phyloP scores from a whole-genome alignment of 2,113 vertebrate species.

The Macheiramphus alcinus region DNA sequence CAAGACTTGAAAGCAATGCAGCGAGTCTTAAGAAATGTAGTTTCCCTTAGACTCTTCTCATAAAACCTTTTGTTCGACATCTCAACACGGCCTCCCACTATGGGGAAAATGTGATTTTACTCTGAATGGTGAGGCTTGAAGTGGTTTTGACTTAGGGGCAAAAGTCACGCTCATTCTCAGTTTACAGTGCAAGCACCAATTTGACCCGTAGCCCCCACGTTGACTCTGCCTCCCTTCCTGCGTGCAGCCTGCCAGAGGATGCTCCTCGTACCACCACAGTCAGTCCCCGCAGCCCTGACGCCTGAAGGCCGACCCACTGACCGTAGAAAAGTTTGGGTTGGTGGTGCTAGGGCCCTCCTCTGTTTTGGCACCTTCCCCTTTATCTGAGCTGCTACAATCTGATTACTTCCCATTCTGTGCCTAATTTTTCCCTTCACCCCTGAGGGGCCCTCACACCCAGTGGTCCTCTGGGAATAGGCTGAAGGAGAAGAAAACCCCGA shows the following conservation, averaged over 20 bases:
- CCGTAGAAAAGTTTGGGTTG: not conserved
- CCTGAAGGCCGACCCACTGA: accelerated
- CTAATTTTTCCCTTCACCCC: not conserved
- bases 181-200: not conserved
- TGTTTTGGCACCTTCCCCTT: not conserved
- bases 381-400: not conserved
- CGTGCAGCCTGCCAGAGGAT: not conserved
- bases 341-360: not conserved
- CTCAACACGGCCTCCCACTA: not conserved
- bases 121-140: not conserved
- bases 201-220: too few species aligned
- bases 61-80: not conserved
- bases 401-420: not conserved
- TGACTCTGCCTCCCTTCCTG: not conserved
- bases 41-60: not conserved
- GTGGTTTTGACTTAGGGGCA: not conserved
- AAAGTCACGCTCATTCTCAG: not conserved
- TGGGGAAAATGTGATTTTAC: not conserved
- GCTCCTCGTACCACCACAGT: not conserved
- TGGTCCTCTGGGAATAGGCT: not conserved
- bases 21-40: not conserved
- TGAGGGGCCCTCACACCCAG: not conserved
- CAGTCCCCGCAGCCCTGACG: not conserved
- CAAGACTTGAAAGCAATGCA: not conserved
- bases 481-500: not conserved